Conservation (phyloP, 2,797 vertebrate genomes). For the Mormyrops boulengeri region DNA sequence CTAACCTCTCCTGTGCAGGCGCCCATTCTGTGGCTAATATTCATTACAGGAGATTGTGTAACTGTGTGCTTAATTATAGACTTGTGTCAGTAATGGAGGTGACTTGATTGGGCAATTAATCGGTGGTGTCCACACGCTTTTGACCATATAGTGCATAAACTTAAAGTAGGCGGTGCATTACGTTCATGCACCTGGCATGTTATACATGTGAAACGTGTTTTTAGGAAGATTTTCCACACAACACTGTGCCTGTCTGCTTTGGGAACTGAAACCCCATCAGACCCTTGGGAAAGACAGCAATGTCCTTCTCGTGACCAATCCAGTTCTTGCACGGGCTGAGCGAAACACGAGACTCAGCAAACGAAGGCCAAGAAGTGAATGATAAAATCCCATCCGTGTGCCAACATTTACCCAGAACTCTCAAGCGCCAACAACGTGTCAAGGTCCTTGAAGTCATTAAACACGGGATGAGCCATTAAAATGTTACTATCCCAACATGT, state of each 20-base stretch:
- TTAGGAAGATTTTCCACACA: neutral
- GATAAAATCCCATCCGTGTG: neutral
- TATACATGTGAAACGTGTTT: neutral
- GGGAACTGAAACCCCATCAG: neutral
- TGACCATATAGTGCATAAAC: neutral
- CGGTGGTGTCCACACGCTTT: neutral
- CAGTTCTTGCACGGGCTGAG: neutral
- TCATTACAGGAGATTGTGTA: neutral
- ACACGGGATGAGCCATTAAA: neutral
- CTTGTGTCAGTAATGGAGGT: neutral
- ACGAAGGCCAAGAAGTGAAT: neutral
- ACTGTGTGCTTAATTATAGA: neutral
- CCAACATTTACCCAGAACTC: neutral
- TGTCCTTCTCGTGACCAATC: neutral
- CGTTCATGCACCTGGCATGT: neutral
- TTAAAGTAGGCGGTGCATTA: neutral
- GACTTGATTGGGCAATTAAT: neutral
- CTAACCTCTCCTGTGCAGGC: neutral
- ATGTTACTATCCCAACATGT: neutral
- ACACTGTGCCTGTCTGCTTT: neutral
- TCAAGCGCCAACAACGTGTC: neutral
- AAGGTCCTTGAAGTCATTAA: neutral
- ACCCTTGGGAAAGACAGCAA: neutral
- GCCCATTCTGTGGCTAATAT: neutral
- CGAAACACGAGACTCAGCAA: neutral